Base-by-base conservation (phyloP, 2,113 vertebrate genomes). In the Scolopax mira region DNA sequence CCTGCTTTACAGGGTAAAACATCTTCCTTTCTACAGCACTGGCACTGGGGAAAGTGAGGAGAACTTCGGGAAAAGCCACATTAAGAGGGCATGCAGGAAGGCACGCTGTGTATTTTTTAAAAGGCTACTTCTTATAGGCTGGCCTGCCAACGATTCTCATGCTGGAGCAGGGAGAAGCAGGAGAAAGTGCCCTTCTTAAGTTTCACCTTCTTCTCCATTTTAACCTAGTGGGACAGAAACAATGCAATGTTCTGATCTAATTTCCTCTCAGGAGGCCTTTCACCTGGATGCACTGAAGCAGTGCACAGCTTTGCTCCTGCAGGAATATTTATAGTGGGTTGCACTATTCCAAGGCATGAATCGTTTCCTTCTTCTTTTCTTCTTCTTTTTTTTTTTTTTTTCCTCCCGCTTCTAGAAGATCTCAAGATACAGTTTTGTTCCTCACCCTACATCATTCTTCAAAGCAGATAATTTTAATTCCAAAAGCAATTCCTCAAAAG, bases 221-320 rank as follows among this genome's bases (percentile, higher is more conserved):
- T 81, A 94, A 74, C 44, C 39, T 80, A 86, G 60, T 48, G 79
- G 92, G 69, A 90, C 46, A 84, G 89, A 95, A 95, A 95, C 73
- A 92, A 95, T 61, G 44, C 65, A 80, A 52, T n/a, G 69, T 41
- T 94, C 79, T 85, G 57, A 78, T 48, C 90, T 89, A 74, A 94
- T 71, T 95, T 96, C 83, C 65, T 94, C 73, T 95, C 27, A 0
- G 8, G 8, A 95, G 83, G 83, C 65, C 88, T 90, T 86, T 96
- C 86, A 96, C 86, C 93, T 92, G 91, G 69, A 89, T 84, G 94
- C 89, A 93, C 61, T 67, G 79, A 90, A 93, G 86, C 69, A 87
- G 64, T 28, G 51, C 58, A 67, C 12, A 90, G 48, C 39, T 73
- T 81, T 92, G 85, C 48, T 92, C 41, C 83, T 81, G 57, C 41